Evolutionary conservation across 2,797 vertebrate species (phyloP), one percentile per base, ranked within the genome.

Genomic region (Telmatherina bonti): DNA sequence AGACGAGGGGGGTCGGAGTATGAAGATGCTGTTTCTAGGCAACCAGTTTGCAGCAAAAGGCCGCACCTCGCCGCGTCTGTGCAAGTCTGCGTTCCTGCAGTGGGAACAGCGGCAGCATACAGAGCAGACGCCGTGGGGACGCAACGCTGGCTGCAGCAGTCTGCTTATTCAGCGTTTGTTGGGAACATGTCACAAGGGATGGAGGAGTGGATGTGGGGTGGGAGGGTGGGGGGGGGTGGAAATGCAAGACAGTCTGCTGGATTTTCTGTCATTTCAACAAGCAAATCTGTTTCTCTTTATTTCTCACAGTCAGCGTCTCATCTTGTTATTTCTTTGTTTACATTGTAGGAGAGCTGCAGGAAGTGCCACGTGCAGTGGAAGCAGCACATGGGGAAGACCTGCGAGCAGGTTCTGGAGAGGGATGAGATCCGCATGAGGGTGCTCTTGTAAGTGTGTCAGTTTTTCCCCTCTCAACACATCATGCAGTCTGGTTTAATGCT

Each of bases 321-420:
- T 18, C 2, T 12, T 20, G 0, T 69, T 45, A 68, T 10, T 2
- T 75, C 47, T 53, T 1, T 65, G n/a, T 62, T 60, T 70, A 30
- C 18, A 4, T 43, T 15, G 0, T 75, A 99, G 97, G 97, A 99
- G 92, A 98, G 96, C 0, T 99, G 97, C 76, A 93, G 97, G 61
- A 99, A 97, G 86, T 99, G 97, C 86, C 96, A 98, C 67, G 96
- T 97, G 78, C 93, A 97, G 83, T 99, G 97, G 97, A 99, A 99
- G 89, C 96, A 96, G 74, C 97, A 99, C 69, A 93, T 93, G 38
- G 97, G 96, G 76, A 97, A 99, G 91, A 98, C 96, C 35, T 99
- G 97, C 0, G 96, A 97, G 84, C 95, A 99, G 91, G 95, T 99
- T 88, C 94, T 97, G 62, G 97, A 99, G 90, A 95, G 95, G 76